Evolutionary conservation across 1,140 invertebrate genomes (phyloP), one percentile per base, ranked within the genome.

Genomic region (Holotrichia oblita): DNA sequence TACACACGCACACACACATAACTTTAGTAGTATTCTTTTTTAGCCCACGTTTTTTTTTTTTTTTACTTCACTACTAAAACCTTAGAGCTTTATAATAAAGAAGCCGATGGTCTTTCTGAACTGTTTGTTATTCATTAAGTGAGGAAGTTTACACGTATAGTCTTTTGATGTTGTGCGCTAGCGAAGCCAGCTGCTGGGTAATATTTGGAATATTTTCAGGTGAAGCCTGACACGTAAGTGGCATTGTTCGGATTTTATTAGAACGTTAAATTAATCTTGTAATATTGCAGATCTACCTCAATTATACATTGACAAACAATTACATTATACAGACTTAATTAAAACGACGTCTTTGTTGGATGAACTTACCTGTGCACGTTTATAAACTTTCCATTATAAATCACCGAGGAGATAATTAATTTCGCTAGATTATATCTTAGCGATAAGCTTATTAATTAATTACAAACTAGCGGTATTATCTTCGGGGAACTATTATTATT

Each of bases 51-150:
- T 14, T 55, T 14, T 17, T 55, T 17, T 14, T 55, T 14, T 17
- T 55, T 55, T 55, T 55, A 55, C 17, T 55, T 55, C n/a, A 55
- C 17, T 55, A 55, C 48, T 17, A 17, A 55, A 55, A 6, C 14
- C 17, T 55, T 34, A 34, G 27, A 55, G 48, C 48, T 55, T 55
- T 55, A 55, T 55, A 55, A 55, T 17, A 55, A 55, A 55, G 14
- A 55, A 55, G 48, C 17, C 17, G 48, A 55, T 55, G 48, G 48
- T 17, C 14, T 55, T 55, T 55, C 17, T 55, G 14, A 55, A 55
- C 48, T 55, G 48, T 55, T 55, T 55, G 48, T 55, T 55, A 55
- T 55, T 55, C 48, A 55, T 55, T 55, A 55, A 55, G 48, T 55
- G 48, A 55, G 48, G 48, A 55, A 55, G 48, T 55, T 55, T 55